These are phyloP conservation scores for Monodelphis domestica DNA, from an alignment of 2,797 vertebrate genomes.

Conservation along the genomic window DNA sequence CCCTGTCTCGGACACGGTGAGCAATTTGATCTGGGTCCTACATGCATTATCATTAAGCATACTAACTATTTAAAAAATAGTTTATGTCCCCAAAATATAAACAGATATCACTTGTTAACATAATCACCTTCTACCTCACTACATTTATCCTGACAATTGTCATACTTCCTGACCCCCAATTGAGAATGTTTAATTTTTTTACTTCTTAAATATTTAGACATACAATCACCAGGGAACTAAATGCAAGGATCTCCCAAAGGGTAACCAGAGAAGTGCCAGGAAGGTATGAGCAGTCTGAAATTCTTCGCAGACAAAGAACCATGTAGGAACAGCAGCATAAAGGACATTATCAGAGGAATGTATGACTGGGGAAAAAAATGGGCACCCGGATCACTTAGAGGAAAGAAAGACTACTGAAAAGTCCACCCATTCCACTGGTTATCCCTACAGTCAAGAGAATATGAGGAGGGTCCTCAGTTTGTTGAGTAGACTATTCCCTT, in stretches of 20 bases:
- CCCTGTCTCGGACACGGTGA: too few relatives aligned
- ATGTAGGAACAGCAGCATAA: not conserved
- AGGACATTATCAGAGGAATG: not conserved
- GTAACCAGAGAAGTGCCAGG: not conserved
- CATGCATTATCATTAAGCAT: too few relatives aligned
- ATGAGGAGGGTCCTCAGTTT: not conserved
- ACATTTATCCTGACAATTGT: constrained; percentile 32
- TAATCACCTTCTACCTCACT: constrained; percentile 31
- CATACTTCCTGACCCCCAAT: not conserved
- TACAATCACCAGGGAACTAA: not conserved
- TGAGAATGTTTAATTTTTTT: not conserved
- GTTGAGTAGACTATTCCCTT: not conserved
- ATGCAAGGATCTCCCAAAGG: not conserved
- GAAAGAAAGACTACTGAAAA: not conserved
- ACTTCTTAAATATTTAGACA: not conserved
- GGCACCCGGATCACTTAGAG: not conserved
- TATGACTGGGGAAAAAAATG: not conserved
- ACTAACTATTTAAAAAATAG: too few relatives aligned
- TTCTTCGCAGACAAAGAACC: not conserved
- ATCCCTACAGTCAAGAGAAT: not conserved
- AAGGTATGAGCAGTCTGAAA: not conserved
- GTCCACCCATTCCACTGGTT: not conserved
- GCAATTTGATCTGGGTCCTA: too few relatives aligned
- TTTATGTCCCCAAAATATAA: constrained; percentile 35
- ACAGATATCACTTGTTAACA: constrained; percentile 46